Conservation (phyloP, 1,140 invertebrate genomes). For the Akabosia matsudoensis region DNA sequence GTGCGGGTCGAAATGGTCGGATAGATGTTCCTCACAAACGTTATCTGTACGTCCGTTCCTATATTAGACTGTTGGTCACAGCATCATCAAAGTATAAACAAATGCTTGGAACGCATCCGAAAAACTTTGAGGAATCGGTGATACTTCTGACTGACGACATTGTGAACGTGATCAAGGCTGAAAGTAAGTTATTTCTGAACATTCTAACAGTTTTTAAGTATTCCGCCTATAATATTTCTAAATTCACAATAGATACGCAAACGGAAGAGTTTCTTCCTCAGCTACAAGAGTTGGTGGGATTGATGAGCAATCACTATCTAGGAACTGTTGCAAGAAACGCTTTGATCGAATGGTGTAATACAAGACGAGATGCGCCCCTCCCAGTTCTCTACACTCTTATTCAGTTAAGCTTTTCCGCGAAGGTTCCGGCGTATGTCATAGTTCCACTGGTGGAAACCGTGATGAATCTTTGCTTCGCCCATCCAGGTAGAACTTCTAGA, state of each 20-base stretch:
- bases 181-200: slow-evolving; percentile 54
- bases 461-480: slow-evolving; percentile 37
- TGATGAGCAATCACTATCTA: slow-evolving; percentile 39
- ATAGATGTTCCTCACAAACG: slow-evolving; percentile 53
- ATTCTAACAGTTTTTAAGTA: too few species aligned
- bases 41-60: slow-evolving; percentile 60
- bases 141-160: slow-evolving; percentile 61
- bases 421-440: slow-evolving; percentile 41
- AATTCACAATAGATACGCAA: slow-evolving; percentile 24
- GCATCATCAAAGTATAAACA: slow-evolving; percentile 59
- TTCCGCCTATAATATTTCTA: background rate
- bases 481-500: slow-evolving; percentile 28
- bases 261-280: slow-evolving; percentile 34
- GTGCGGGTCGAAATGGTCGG: slow-evolving; percentile 31
- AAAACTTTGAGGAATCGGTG: slow-evolving; percentile 57
- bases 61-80: slow-evolving; percentile 60
- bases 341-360: slow-evolving; percentile 43
- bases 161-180: slow-evolving; percentile 56
- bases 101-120: slow-evolving; percentile 54
- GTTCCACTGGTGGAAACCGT: slow-evolving; percentile 39
- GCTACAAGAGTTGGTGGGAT: slow-evolving; percentile 33
- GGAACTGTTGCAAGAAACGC: slow-evolving; percentile 43
- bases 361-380: slow-evolving; percentile 32
- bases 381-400: slow-evolving; percentile 32
- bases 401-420: slow-evolving; percentile 32